Evolutionary conservation across 2,888 invertebrate genomes (phyloP).

Genomic region (Drosophila tripunctata): DNA sequence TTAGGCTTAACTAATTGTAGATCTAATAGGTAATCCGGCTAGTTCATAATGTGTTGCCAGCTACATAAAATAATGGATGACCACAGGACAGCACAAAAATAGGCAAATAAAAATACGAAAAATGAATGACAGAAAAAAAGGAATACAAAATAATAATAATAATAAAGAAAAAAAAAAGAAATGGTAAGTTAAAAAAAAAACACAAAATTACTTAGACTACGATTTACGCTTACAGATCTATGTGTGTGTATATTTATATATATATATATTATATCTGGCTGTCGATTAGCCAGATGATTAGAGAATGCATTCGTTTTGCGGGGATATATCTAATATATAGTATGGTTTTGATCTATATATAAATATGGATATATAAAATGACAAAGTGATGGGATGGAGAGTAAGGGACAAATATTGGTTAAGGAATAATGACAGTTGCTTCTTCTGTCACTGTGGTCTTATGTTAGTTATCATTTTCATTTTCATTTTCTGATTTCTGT

Average conservation of each 20-base stretch:
- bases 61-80: slow-evolving; percentile 1
- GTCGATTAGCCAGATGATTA: neutral
- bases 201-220: neutral
- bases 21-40: slow-evolving; percentile 38
- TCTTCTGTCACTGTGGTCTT: slow-evolving; percentile 20
- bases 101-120: neutral
- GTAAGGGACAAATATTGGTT: neutral
- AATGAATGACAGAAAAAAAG: neutral
- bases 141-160: neutral
- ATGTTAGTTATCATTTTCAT: slow-evolving; percentile 1
- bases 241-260: no score
- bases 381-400: neutral
- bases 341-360: no score
- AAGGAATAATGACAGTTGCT: neutral
- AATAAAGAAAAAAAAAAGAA: neutral
- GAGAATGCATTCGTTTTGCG: neutral
- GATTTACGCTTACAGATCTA: neutral
- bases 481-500: neutral
- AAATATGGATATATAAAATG: no score
- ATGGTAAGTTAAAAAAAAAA: neutral
- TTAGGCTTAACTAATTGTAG: no score
- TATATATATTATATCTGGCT: no score
- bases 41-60: slow-evolving; percentile 3
- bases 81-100: slow-evolving; percentile 6
- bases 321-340: neutral